Base-by-base conservation (phyloP, 2,113 vertebrate genomes). In the Puma concolor region DNA sequence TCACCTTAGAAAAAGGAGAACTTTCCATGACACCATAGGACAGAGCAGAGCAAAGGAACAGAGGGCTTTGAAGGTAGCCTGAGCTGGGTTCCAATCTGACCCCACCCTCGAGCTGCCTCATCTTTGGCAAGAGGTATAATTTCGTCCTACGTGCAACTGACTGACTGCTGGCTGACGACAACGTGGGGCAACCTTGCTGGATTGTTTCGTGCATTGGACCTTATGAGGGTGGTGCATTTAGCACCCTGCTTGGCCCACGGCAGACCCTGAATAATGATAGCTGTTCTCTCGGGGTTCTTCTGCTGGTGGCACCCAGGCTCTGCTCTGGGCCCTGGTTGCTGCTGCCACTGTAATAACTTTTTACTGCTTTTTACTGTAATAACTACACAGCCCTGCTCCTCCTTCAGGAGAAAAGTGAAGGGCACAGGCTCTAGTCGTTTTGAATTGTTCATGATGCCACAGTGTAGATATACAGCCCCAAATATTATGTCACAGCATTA, bases 1-100 rank as follows among this genome's bases (percentile, higher is more conserved):
- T 88, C 36, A 82, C 95, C 94, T 94, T 63, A 67, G 85, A n/a
- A 81, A 33, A 67, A 54, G 23, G 81, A 88, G 71, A 36, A 54
- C 14, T 77, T 91, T 69, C 52, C 66, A 15, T 63, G 9, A 52
- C 31, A 33, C 38, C 44, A 10, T 5, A 54, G 29, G 23, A 15
- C 80, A 63, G 85, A 74, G 60, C 31, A 5, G 29, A 48, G 36
- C 41, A 38, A n/a, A 63, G 82, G 60, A 27, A 14, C 19, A 48
- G 13, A 54, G 36, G 57, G 19, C 57, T 94, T 52, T 86, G 77
- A 54, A 12, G 48, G 21, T 44, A 25, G 66, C 44, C 52, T 41
- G 88, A 72, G 38, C 44, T 54, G 36, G 50, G 44, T 83, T 93
- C 85, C 14, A 12, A n/a, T 71, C 6, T 1, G 3, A 1, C 89